A percentile compares a stretch with the other conserved stretches of the same genome.
Evolutionary conservation across 2,888 invertebrate species (phyloP).

Genomic region (Plebejus anna): DNA sequence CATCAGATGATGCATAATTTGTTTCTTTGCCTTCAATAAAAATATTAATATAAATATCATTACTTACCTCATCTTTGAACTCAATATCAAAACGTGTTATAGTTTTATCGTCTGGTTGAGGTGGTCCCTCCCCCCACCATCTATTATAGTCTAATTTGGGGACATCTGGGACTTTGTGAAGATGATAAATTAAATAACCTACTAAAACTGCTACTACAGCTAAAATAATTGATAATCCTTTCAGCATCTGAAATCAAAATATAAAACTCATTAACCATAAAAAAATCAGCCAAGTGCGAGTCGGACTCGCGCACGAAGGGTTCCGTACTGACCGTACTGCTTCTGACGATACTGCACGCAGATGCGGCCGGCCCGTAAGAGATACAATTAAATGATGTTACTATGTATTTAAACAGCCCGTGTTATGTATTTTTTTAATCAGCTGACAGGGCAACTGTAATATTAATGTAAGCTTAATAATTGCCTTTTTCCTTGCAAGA

Average conservation of each 20-base stretch:
- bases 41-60: not conserved
- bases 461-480: too few species aligned
- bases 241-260: slow-evolving; percentile 56
- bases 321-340: too few species aligned
- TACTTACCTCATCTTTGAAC: slow-evolving; percentile 63
- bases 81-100: slow-evolving; percentile 61
- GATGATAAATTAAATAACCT: slow-evolving; percentile 45
- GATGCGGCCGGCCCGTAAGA: not conserved
- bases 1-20: too few species aligned
- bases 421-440: too few species aligned
- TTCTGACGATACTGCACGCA: too few species aligned
- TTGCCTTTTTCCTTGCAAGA: too few species aligned
- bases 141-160: slow-evolving; percentile 56
- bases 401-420: too few species aligned
- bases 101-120: slow-evolving; percentile 51
- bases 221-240: slow-evolving; percentile 44
- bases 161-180: slow-evolving; percentile 46
- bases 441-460: too few species aligned
- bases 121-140: slow-evolving; percentile 65
- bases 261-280: not conserved
- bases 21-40: too few species aligned
- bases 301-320: too few species aligned
- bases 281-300: too few species aligned
- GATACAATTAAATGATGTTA: not conserved
- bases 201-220: slow-evolving; percentile 46